Evolutionary conservation across 2,113 vertebrate genomes (phyloP).

Genomic region (Archocentrus centrarchus): DNA sequence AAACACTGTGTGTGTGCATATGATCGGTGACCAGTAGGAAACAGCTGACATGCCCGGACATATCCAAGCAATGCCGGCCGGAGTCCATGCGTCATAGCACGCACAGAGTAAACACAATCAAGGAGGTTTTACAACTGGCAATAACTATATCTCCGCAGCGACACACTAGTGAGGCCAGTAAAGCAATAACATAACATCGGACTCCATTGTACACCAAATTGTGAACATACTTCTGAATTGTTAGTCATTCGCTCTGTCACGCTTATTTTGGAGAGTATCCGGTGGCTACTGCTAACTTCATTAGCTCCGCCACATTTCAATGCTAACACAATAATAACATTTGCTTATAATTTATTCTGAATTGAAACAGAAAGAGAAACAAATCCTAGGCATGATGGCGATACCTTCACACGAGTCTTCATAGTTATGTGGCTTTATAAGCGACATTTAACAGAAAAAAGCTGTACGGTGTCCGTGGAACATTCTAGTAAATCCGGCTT

Average conservation of each 20-base stretch:
- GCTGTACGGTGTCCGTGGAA: neutral
- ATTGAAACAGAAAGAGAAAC: neutral
- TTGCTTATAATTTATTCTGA: neutral
- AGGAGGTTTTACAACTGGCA: neutral
- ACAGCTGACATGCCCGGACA: slow-evolving; percentile 51
- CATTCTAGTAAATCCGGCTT: neutral
- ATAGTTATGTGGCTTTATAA: too few species aligned
- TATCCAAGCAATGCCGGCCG: neutral
- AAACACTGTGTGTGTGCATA: neutral
- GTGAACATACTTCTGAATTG: neutral
- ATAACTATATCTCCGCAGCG: neutral
- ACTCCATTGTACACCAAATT: neutral
- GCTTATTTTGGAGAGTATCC: neutral
- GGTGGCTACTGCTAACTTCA: slow-evolving; percentile 16
- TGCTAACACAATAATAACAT: neutral
- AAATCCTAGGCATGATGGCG: neutral
- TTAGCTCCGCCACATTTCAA: neutral
- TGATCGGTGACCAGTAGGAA: neutral
- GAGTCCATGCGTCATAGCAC: neutral
- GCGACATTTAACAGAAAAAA: neutral
- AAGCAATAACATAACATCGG: neutral
- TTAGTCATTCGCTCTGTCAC: neutral
- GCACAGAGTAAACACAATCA: neutral
- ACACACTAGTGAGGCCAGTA: neutral
- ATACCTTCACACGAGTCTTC: too few species aligned